Percentiles rank a stretch among this genome's conserved stretches.
phyloP scores from a whole-genome alignment of 2,888 invertebrate genomes.

The Augiades crinisus region DNA sequence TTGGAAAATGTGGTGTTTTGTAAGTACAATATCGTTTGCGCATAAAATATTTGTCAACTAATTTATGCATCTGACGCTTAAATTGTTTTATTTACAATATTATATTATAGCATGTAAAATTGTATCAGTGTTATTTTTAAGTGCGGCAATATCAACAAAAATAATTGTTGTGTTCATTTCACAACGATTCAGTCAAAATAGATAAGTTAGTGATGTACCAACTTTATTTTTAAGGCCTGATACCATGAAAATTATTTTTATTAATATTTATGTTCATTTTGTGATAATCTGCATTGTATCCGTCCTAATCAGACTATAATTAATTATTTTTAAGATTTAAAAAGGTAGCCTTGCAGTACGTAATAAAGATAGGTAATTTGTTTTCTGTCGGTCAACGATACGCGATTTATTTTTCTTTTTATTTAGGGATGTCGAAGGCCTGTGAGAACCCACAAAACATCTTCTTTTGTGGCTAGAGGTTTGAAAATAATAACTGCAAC shows the following conservation, averaged over 20 bases:
- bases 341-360: conserved; percentile 77
- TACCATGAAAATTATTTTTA: conserved; percentile 33
- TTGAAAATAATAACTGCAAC: no score
- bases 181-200: conserved; percentile 62
- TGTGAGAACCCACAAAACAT: conserved; percentile 1
- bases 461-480: no score
- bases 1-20: background rate
- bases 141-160: conserved; percentile 30
- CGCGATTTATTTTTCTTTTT: background rate
- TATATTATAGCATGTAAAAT: conserved; percentile 2
- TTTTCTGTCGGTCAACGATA: conserved; percentile 7
- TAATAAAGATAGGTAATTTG: conserved; percentile 43
- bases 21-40: conserved; percentile 10
- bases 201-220: conserved; percentile 55
- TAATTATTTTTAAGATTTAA: conserved; percentile 38
- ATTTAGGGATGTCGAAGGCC: conserved; percentile 4
- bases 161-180: conserved; percentile 48
- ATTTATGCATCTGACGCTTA: conserved; percentile 8
- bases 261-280: conserved; percentile 40
- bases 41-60: conserved; percentile 7
- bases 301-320: conserved; percentile 46
- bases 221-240: conserved; percentile 39
- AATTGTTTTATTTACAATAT: conserved; percentile 6
- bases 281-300: conserved; percentile 60
- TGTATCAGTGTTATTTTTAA: conserved; percentile 28